phyloP scores from a whole-genome alignment of 2,888 invertebrate species.

The Torymus aiolomorphi region DNA sequence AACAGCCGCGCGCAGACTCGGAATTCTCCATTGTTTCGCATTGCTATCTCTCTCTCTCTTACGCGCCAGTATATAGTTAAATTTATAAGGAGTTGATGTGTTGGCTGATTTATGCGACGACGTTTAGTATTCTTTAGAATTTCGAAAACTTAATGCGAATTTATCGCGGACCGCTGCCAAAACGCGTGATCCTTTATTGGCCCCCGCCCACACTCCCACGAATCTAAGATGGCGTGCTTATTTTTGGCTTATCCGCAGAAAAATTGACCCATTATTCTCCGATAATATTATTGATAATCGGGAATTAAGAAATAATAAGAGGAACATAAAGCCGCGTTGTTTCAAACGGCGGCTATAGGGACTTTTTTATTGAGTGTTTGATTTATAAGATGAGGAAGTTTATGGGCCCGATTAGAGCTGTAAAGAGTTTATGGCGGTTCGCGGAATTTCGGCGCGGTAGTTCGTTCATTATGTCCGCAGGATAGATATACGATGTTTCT shows the following conservation, averaged over 20 bases:
- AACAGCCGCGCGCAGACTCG: constrained; percentile 3
- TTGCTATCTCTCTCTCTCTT: not conserved
- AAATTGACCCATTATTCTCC: too few species aligned
- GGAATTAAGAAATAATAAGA: too few species aligned
- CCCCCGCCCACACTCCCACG: not conserved
- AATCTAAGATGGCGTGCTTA: too few species aligned
- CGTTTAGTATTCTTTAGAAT: constrained; percentile 46
- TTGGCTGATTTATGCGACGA: constrained; percentile 41
- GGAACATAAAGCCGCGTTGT: too few species aligned
- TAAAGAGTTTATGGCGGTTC: constrained; percentile 41
- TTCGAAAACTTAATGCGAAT: constrained; percentile 49
- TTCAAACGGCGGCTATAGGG: not conserved
- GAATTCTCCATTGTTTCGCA: constrained; percentile 40
- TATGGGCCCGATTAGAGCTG: constrained; percentile 37
- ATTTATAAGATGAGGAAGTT: constrained; percentile 41
- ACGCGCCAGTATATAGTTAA: constrained; percentile 12
- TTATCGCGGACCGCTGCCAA: constrained; percentile 20
- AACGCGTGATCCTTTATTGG: not conserved
- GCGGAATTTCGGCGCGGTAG: constrained; percentile 26
- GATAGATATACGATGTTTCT: constrained; percentile 13
- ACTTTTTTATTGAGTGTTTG: constrained; percentile 40
- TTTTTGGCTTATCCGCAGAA: too few species aligned
- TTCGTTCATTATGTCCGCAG: constrained; percentile 33
- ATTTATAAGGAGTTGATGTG: constrained; percentile 53
- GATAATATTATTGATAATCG: too few species aligned